phyloP scores from a whole-genome alignment of 2,797 vertebrate genomes.

The Masticophis lateralis region DNA sequence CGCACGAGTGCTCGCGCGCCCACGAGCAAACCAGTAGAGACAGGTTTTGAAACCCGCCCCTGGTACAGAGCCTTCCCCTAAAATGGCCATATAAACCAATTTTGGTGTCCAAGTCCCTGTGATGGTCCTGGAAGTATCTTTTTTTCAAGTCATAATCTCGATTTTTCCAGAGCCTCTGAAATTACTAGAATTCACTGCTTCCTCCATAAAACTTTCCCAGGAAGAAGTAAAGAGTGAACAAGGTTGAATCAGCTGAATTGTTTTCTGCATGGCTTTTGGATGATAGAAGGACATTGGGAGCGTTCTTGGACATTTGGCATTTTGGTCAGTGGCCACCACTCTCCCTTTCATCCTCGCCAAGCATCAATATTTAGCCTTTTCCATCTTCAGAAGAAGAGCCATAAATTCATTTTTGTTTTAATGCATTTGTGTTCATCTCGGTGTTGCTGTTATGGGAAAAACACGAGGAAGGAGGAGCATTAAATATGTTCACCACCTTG shows the following conservation, averaged over 20 bases:
- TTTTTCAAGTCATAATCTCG: neutral
- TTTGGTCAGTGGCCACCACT: neutral
- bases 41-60: too few species aligned
- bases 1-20: too few species aligned
- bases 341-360: neutral
- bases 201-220: neutral
- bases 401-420: neutral
- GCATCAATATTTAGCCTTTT: neutral
- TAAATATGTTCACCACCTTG: neutral
- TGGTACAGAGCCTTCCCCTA: neutral
- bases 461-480: neutral
- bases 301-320: neutral
- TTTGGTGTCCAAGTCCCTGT: neutral
- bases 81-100: neutral
- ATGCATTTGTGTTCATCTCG: neutral
- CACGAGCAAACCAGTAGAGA: too few species aligned
- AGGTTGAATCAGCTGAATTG: neutral
- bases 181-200: neutral
- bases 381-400: neutral
- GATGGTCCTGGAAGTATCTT: neutral
- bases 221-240: neutral
- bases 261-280: neutral
- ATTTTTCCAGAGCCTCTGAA: neutral
- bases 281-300: neutral
- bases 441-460: neutral